Conservation (phyloP, 2,888 invertebrate genomes). For the Trisateles emortualis region DNA sequence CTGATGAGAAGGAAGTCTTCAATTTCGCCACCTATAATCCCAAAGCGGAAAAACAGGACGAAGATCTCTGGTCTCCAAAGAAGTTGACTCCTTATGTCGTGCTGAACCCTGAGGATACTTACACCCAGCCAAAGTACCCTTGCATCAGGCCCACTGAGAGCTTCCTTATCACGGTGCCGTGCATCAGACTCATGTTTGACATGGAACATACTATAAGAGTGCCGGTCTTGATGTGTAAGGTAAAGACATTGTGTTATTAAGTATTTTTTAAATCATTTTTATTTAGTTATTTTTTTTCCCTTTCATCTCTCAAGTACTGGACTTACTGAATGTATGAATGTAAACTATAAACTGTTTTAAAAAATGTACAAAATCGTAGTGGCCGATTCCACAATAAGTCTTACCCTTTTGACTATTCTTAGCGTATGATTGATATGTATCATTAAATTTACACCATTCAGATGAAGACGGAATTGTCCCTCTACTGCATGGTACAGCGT, state of each 20-base stretch:
- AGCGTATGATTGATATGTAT: no score
- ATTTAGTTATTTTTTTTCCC: no score
- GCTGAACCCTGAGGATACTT: slow-evolving; percentile 66
- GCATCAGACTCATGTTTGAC: slow-evolving; percentile 89
- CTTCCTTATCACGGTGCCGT: slow-evolving; percentile 84
- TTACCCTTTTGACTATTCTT: no score
- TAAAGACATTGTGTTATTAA: slow-evolving; percentile 39
- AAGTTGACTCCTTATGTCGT: slow-evolving; percentile 82
- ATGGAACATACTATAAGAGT: slow-evolving; percentile 82
- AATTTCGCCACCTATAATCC: slow-evolving; percentile 78
- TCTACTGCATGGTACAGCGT: slow-evolving; percentile 81
- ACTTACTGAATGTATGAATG: no score
- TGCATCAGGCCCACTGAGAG: slow-evolving; percentile 78
- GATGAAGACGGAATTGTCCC: slow-evolving; percentile 88
- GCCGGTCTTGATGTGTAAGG: slow-evolving; percentile 75
- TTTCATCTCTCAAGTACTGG: no score
- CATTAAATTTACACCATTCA: slow-evolving; percentile 35
- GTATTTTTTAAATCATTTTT: no score
- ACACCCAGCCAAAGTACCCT: slow-evolving; percentile 73
- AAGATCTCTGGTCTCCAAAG: slow-evolving; percentile 91
- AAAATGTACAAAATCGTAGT: no score
- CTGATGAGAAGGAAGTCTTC: slow-evolving; percentile 82
- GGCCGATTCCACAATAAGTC: no score
- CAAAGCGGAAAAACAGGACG: slow-evolving; percentile 75
- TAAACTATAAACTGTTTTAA: no score